Evolutionary conservation across 2,888 invertebrate species (phyloP).

Genomic region (Lobophora halterata): DNA sequence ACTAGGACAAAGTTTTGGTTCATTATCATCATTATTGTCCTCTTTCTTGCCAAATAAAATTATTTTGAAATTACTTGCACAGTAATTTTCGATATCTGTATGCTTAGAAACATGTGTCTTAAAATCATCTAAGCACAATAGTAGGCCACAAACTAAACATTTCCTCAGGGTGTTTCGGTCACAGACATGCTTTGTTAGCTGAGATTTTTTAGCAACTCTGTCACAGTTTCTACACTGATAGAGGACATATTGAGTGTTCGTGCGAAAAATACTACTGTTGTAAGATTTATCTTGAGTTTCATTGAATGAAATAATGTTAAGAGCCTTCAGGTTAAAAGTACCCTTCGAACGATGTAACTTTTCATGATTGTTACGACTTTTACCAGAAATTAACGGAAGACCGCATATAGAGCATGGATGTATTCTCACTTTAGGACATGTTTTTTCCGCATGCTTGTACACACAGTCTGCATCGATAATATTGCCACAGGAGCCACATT

Average conservation of each 20-base stretch:
- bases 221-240: conserved; percentile 61
- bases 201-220: conserved; percentile 44
- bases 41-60: conserved; percentile 47
- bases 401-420: conserved; percentile 51
- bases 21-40: conserved; percentile 10
- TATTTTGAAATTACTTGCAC: conserved; percentile 49
- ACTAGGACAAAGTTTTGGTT: conserved; percentile 24
- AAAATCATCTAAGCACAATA: conserved; percentile 41
- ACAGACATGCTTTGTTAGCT: conserved; percentile 42
- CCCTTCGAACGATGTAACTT: conserved; percentile 41
- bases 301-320: conserved; percentile 55
- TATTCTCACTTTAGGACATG: conserved; percentile 41
- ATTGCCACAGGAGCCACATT: conserved; percentile 53
- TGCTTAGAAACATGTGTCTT: conserved; percentile 50
- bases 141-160: conserved; percentile 52
- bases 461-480: conserved; percentile 45
- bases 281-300: conserved; percentile 39
- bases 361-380: conserved; percentile 44
- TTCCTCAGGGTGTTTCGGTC: conserved; percentile 36
- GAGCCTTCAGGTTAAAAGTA: conserved; percentile 38
- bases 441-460: conserved; percentile 43
- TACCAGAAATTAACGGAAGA: conserved; percentile 43
- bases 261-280: conserved; percentile 38
- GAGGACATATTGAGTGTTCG: conserved; percentile 41
- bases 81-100: conserved; percentile 42